Base-by-base conservation (phyloP, 1,140 invertebrate genomes). In the Rhagoletis zephyria region DNA sequence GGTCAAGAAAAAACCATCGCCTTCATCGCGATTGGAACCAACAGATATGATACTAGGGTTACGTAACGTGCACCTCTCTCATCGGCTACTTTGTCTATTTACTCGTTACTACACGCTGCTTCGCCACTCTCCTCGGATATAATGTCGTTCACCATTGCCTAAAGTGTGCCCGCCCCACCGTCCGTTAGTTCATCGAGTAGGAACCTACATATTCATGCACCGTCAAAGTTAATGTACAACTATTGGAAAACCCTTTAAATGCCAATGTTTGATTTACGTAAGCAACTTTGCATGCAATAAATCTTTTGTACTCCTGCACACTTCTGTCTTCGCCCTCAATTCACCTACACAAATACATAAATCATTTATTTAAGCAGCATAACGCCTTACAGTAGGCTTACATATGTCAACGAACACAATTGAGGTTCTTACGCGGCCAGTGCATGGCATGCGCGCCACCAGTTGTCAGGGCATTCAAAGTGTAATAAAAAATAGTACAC, bases 361-460 rank as follows among this genome's bases (percentile, higher is more conserved):
- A 67, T 67, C 30, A 67, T 16, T 67, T 67, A 67, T 10, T 9
- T 9, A 30, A 63, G n/a, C 12, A 63, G 12, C 61, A n/a, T 14
- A 56, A 56, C 19, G n/a, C 74, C 74, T 56, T 56, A 30, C 74
- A 56, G 74, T 19, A 81, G 74, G 48, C 74, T 81, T 81, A 59
- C 74, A 81, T 30, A 81, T 81, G 74, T 81, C 48, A 56, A 59
- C 12, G 4, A 19, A 59, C 7, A n/a, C 74, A 12, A 9, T 10
- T n/a, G 9, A 2, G 56, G 74, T 48, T 10, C 45, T n/a, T n/a
- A 56, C 48, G 1, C 30, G 30, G 48, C 5, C n/a, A 19, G 6
- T 19, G 30, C 0, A 30, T 67, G 30, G 30, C 3, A 67, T 63
- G n/a, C 12, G n/a, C 12, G 9, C 61, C n/a, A 14, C n/a, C 61